These are phyloP conservation scores for Notothenia rossii DNA, from an alignment of 2,113 vertebrate genomes.

Conservation along the genomic window DNA sequence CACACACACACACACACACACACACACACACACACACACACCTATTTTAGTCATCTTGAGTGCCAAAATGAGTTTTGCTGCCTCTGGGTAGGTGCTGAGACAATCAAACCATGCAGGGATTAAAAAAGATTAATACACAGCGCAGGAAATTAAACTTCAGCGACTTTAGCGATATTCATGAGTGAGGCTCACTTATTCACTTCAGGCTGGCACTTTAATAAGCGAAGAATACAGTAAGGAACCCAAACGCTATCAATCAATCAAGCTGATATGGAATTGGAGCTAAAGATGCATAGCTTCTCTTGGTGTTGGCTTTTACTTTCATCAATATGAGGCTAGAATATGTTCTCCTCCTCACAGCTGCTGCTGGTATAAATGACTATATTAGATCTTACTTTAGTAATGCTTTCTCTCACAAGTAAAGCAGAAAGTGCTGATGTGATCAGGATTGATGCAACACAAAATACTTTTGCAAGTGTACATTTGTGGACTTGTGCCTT, in stretches of 20 bases:
- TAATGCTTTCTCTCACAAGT: constrained; percentile 12
- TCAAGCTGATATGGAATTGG: constrained; percentile 75
- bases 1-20: neutral
- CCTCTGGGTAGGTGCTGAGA: constrained; percentile 77
- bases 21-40: constrained; percentile 31
- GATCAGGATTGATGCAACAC: neutral
- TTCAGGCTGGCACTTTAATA: constrained; percentile 81
- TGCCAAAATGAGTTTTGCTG: constrained; percentile 78
- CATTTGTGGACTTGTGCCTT: neutral
- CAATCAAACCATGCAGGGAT: constrained; percentile 81
- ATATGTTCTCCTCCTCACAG: constrained; percentile 43
- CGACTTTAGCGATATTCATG: constrained; percentile 84
- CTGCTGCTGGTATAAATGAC: constrained; percentile 33
- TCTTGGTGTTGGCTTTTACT: constrained; percentile 46
- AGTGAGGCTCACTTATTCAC: constrained; percentile 74
- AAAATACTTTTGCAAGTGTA: neutral
- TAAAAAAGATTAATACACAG: constrained; percentile 83
- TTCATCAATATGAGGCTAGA: constrained; percentile 69
- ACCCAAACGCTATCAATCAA: constrained; percentile 80
- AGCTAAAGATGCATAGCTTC: constrained; percentile 54
- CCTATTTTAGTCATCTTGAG: constrained; percentile 72
- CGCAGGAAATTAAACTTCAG: constrained; percentile 87
- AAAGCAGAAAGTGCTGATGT: neutral
- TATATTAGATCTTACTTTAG: constrained; percentile 29
- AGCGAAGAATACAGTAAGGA: constrained; percentile 74